Conservation (phyloP, 2,888 invertebrate species). For the Oxyteleia sp. region DNA sequence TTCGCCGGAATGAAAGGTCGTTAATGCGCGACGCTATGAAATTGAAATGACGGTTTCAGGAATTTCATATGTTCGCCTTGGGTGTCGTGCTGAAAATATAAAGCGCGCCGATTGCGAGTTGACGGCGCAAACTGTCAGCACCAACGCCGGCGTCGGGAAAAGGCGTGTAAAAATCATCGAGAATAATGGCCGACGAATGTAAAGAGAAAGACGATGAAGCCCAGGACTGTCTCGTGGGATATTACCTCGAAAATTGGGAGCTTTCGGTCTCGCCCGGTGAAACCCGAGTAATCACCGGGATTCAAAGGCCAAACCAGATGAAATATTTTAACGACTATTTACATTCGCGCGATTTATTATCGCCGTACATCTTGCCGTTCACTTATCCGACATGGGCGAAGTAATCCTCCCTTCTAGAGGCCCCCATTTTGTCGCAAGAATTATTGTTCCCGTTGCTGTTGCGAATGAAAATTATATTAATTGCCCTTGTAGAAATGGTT, state of each 20-base stretch:
- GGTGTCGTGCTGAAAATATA: constrained; percentile 61
- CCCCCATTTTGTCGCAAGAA: constrained; percentile 15
- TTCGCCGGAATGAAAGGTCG: constrained; percentile 39
- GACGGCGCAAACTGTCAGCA: constrained; percentile 45
- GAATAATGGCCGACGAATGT: constrained; percentile 61
- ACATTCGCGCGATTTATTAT: constrained; percentile 40
- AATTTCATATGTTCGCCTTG: constrained; percentile 65
- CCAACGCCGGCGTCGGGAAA: constrained; percentile 25
- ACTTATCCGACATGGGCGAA: constrained; percentile 23
- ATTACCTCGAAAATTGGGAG: constrained; percentile 71
- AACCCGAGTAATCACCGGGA: constrained; percentile 66
- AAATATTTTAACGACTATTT: constrained; percentile 67
- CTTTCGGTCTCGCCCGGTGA: constrained; percentile 44
- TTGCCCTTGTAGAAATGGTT: too few species aligned
- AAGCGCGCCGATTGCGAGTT: constrained; percentile 62
- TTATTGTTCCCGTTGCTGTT: constrained; percentile 4
- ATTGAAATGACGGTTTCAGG: constrained; percentile 56
- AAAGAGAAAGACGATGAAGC: constrained; percentile 53
- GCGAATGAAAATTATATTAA: neutral
- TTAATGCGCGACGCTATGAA: constrained; percentile 53
- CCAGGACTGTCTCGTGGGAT: constrained; percentile 63
- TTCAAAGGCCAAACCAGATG: constrained; percentile 61
- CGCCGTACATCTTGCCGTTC: constrained; percentile 29
- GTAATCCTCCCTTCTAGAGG: constrained; percentile 5
- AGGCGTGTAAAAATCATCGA: constrained; percentile 65